These are phyloP conservation scores for Dermatemys mawii DNA, from an alignment of 2,113 vertebrate species.

Conservation along the genomic window DNA sequence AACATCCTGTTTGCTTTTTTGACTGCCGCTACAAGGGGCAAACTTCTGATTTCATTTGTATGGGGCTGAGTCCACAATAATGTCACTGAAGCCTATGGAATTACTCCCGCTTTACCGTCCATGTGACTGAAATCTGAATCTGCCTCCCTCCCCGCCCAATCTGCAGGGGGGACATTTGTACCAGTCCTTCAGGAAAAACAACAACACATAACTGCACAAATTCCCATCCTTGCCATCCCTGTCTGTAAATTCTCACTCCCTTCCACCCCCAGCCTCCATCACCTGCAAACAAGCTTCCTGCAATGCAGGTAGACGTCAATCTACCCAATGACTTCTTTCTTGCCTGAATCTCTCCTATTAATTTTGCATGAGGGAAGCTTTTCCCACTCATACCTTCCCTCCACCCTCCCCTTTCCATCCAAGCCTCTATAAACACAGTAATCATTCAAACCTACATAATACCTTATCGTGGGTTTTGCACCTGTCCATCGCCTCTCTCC, in stretches of 20 bases:
- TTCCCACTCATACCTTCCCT: background rate
- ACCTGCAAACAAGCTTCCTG: constrained; percentile 44
- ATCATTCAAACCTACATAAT: background rate
- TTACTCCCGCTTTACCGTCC: background rate
- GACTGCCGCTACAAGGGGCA: constrained; percentile 33
- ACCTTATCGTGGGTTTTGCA: background rate
- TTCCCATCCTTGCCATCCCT: background rate
- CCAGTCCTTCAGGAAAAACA: constrained; percentile 34
- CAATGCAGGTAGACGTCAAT: constrained; percentile 2
- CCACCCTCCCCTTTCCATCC: background rate
- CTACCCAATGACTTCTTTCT: background rate
- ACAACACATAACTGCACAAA: constrained; percentile 42
- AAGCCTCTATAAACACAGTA: background rate
- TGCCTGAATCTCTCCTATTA: background rate
- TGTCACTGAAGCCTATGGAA: background rate
- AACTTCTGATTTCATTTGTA: background rate
- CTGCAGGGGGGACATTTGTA: constrained; percentile 24
- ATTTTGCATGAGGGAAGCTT: background rate
- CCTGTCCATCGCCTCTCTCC: background rate
- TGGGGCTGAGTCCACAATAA: background rate
- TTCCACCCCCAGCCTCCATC: background rate
- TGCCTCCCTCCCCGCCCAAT: background rate
- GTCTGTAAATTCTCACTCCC: constrained; percentile 44
- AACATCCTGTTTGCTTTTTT: no score
- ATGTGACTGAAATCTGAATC: constrained; percentile 22